Evolutionary conservation across 2,797 vertebrate genomes (phyloP), one percentile per base, ranked within the genome.

Genomic region (Spinus pinus): DNA sequence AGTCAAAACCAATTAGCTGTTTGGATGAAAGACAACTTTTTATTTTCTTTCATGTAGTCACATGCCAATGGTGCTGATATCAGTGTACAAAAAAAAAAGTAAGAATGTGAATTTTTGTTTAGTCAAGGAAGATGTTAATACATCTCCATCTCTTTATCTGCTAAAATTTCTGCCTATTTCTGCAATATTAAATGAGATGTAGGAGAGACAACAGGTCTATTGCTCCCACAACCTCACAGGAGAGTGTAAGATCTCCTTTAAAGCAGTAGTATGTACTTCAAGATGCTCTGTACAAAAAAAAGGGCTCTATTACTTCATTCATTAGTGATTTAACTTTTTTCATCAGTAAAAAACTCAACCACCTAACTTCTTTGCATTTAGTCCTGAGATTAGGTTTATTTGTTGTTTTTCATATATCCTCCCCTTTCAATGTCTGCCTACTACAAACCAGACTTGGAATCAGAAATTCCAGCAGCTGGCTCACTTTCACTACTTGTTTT

Each of bases 391-490:
- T 6, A 65, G 37, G 18, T 80, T 69, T 75, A 71, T 39, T 85
- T 80, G 41, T 61, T 89, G 57, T 24, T 94, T 82, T 86, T 54
- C 49, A 54, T 50, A 49, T 57, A 82, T 74, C 53, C 61, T 87
- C 87, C 58, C 42, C 42, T 85, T 75, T 73, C 61, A 50, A 10
- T 81, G 92, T 62, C 80, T 94, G 69, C 41, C 56, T 91, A 69
- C 72, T 81, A 66, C 31, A 78, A 86, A 78, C 47, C 69, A 88
- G 85, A 86, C 89, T 75, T 10, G 4, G 72, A 94, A 81, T 90
- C 84, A 94, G 31, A 86, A 92, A 94, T 91, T 84, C 73, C 89
- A 96, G 89, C 94, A 96, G 85, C 91, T 94, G 87, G 79, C 44
- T 96, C 77, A 56, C 37, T 93, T 92, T 81, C 51, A 33, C 80